These are phyloP conservation scores for Eremophila alpestris DNA, from an alignment of 2,797 vertebrate genomes.

Conservation along the genomic window DNA sequence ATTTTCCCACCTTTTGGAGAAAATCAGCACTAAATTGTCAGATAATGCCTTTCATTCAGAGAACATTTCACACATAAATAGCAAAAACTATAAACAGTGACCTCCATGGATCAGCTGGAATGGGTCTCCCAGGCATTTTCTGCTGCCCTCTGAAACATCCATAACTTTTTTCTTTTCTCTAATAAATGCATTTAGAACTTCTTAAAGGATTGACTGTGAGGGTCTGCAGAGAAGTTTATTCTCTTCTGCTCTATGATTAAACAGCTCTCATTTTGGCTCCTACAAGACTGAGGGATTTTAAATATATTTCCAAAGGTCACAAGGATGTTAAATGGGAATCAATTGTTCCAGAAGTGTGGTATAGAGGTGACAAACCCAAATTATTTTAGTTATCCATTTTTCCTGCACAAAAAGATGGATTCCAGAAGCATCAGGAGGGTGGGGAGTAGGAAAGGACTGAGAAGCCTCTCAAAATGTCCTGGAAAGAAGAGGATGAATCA, in stretches of 20 bases:
- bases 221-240: neutral
- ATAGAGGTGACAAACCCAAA: neutral
- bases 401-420: neutral
- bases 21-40: conserved; percentile 49
- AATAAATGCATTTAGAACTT: neutral
- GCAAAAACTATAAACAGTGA: conserved; percentile 41
- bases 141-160: conserved; percentile 15
- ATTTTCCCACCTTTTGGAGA: neutral
- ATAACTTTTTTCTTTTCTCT: neutral
- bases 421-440: neutral
- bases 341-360: fast-evolving
- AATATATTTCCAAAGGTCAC: neutral
- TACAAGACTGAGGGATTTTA: neutral
- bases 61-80: conserved; percentile 56
- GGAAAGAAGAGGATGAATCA: neutral
- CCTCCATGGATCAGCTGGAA: conserved; percentile 44
- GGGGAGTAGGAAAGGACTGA: neutral
- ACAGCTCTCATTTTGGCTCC: neutral
- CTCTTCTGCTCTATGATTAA: neutral
- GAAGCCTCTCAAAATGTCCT: neutral
- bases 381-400: neutral
- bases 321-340: neutral
- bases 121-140: conserved; percentile 30
- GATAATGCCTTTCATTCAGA: conserved; percentile 58
- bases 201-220: conserved; percentile 24